A percentile compares a stretch with the other conserved stretches of the same genome.
These are phyloP conservation scores for Melinaea menophilus DNA, from an alignment of 2,888 invertebrate species.

Conservation along the genomic window DNA sequence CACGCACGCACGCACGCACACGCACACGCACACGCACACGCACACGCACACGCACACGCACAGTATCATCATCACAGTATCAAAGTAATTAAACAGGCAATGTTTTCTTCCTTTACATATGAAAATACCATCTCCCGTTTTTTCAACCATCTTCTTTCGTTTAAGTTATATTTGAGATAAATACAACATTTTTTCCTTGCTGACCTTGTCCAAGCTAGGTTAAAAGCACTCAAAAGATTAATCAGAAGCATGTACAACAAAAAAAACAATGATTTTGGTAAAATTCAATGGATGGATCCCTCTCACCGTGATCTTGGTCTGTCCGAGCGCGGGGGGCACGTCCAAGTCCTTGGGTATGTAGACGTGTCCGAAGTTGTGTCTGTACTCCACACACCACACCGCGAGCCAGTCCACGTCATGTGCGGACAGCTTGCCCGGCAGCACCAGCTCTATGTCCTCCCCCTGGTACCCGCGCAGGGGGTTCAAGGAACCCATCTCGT, in stretches of 20 bases:
- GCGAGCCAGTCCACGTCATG: constrained; percentile 95
- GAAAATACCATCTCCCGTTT: too few relatives aligned
- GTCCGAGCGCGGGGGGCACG: constrained; percentile 93
- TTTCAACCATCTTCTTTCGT: too few relatives aligned
- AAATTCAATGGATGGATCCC: neutral
- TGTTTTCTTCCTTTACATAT: too few relatives aligned
- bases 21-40: too few relatives aligned
- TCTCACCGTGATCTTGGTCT: constrained; percentile 92
- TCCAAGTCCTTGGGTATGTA: constrained; percentile 91
- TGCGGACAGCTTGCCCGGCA: constrained; percentile 90
- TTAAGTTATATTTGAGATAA: too few relatives aligned
- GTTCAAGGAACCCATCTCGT: constrained; percentile 90
- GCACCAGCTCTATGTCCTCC: constrained; percentile 93
- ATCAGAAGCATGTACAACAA: neutral
- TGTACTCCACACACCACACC: constrained; percentile 93
- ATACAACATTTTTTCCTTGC: too few relatives aligned
- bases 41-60: too few relatives aligned
- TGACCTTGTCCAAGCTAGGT: too few relatives aligned
- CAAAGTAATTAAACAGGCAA: too few relatives aligned
- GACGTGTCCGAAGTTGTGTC: constrained; percentile 95
- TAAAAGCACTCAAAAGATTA: too few relatives aligned
- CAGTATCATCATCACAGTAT: too few relatives aligned
- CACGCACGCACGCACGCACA: too few relatives aligned
- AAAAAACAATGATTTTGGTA: neutral
- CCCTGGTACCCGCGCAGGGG: constrained; percentile 92